These are phyloP conservation scores for Mobula hypostoma DNA, from an alignment of 2,113 vertebrate species.

Conservation along the genomic window DNA sequence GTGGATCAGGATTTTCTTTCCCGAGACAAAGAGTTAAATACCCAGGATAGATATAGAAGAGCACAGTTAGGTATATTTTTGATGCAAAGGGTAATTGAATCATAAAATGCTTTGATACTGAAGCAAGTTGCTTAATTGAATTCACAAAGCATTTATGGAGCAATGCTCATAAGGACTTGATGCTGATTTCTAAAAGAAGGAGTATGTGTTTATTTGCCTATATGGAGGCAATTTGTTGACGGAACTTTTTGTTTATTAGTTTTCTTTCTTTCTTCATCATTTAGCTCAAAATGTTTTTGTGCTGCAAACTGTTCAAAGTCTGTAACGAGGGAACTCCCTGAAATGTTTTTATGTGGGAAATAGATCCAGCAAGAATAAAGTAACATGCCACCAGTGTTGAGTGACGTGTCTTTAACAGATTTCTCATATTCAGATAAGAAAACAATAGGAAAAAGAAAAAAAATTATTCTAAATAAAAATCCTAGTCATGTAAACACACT, in stretches of 20 bases:
- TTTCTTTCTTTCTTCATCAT: not conserved
- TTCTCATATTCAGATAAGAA: not conserved
- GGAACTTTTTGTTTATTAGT: not conserved
- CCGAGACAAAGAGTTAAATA: not conserved
- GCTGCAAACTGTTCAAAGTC: not conserved
- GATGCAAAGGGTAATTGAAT: not conserved
- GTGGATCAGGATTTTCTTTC: not conserved
- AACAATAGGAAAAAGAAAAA: not conserved
- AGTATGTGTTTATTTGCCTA: not conserved
- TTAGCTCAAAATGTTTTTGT: not conserved
- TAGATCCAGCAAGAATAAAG: too few relatives aligned
- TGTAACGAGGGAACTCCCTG: too few relatives aligned
- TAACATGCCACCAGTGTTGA: not conserved
- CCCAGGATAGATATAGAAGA: not conserved
- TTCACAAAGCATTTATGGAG: not conserved
- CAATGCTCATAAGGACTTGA: not conserved
- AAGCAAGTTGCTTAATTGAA: not conserved
- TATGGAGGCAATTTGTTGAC: not conserved
- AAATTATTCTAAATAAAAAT: not conserved
- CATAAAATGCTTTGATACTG: not conserved
- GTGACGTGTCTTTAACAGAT: not conserved
- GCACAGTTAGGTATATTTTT: not conserved
- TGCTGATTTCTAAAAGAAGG: not conserved
- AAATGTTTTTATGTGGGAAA: too few relatives aligned
- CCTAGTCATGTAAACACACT: not conserved